Percentiles rank a stretch among this genome's conserved stretches.
These are phyloP conservation scores for Gorsachius goisagi DNA, from an alignment of 2,113 vertebrate genomes.

Conservation along the genomic window DNA sequence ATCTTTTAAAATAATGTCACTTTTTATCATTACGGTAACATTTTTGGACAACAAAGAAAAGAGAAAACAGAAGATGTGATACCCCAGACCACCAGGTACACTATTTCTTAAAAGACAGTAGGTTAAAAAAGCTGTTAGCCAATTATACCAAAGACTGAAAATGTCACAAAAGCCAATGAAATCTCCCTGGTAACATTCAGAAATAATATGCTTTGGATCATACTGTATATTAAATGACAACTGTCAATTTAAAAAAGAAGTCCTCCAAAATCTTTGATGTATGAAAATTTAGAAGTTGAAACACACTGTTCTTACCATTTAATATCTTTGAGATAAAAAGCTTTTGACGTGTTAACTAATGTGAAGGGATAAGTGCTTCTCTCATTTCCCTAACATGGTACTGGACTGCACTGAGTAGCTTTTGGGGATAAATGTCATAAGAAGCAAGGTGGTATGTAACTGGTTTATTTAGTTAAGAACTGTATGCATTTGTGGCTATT, in stretches of 20 bases:
- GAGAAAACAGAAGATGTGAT: conserved; percentile 71
- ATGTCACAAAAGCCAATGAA: conserved; percentile 77
- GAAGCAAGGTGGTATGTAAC: neutral
- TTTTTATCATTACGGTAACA: conserved; percentile 73
- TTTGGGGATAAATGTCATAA: neutral
- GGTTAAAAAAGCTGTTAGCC: conserved; percentile 71
- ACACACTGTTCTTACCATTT: conserved; percentile 72
- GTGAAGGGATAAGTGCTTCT: conserved; percentile 56
- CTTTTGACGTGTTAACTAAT: conserved; percentile 47
- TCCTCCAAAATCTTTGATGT: conserved; percentile 73
- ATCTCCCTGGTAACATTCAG: conserved; percentile 78
- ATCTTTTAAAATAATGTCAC: conserved; percentile 78
- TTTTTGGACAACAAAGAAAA: conserved; percentile 66
- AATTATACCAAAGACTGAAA: conserved; percentile 77
- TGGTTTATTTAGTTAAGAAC: conserved; percentile 15
- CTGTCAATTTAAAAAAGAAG: conserved; percentile 74
- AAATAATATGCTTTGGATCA: conserved; percentile 80
- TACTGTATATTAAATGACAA: conserved; percentile 76
- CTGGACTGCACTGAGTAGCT: neutral
- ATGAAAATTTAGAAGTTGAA: conserved; percentile 76
- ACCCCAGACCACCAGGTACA: conserved; percentile 43
- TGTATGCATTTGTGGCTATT: neutral
- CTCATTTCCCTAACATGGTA: conserved; percentile 27
- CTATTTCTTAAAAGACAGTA: conserved; percentile 59
- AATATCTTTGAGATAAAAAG: conserved; percentile 68